These are phyloP conservation scores for Chouioia cunea DNA, from an alignment of 2,888 invertebrate species.

Conservation along the genomic window DNA sequence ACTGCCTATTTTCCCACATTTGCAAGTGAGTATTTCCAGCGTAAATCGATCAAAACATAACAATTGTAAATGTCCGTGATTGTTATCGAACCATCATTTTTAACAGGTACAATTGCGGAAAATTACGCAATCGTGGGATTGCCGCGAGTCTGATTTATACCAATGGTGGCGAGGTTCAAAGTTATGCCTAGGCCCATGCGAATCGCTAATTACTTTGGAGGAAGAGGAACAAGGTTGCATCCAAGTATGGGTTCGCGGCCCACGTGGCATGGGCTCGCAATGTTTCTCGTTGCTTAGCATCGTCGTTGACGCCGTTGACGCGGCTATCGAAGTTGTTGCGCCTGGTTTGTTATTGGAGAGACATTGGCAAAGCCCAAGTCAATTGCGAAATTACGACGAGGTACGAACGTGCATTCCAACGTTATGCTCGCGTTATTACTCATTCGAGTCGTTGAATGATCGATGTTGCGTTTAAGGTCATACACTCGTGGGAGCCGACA, in stretches of 20 bases:
- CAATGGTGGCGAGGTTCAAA: constrained; percentile 82
- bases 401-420: constrained; percentile 45
- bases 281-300: constrained; percentile 81
- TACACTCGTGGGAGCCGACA: constrained; percentile 65
- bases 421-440: not conserved
- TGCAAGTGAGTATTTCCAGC: constrained; percentile 69
- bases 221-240: constrained; percentile 72
- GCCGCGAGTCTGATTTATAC: constrained; percentile 75
- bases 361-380: constrained; percentile 75
- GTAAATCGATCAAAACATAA: too few relatives aligned
- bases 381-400: constrained; percentile 69
- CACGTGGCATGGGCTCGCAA: constrained; percentile 71
- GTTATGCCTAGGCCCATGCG: constrained; percentile 76
- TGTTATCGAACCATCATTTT: constrained; percentile 19
- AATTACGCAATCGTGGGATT: constrained; percentile 70
- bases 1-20: constrained; percentile 77
- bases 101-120: constrained; percentile 75
- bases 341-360: constrained; percentile 78
- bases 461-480: constrained; percentile 50
- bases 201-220: constrained; percentile 77
- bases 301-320: constrained; percentile 74
- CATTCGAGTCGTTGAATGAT: not conserved
- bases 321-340: constrained; percentile 74
- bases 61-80: too few relatives aligned
- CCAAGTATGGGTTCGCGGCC: constrained; percentile 78